Evolutionary conservation across 2,888 invertebrate genomes (phyloP).

Genomic region (Amphipyra berbera): DNA sequence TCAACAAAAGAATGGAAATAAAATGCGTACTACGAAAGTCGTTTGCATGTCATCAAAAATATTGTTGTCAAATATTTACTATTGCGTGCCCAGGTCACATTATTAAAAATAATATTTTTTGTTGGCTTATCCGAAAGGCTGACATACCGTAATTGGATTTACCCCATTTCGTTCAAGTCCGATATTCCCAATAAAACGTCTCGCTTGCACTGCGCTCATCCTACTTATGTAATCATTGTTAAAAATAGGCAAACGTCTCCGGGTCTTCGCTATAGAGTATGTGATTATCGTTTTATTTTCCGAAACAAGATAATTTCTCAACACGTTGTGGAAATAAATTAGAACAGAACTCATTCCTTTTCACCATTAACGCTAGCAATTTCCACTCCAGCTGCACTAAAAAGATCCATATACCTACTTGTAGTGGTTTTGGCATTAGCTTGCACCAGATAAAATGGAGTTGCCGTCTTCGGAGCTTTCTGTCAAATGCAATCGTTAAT

Average conservation of each 20-base stretch:
- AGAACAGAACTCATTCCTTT: slow-evolving; percentile 23
- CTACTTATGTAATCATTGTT: slow-evolving; percentile 42
- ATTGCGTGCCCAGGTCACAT: slow-evolving; percentile 46
- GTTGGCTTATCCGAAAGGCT: slow-evolving; percentile 55
- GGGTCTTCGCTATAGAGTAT: background rate
- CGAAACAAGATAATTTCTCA: slow-evolving; percentile 11
- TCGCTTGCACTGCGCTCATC: slow-evolving; percentile 43
- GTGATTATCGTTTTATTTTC: slow-evolving; percentile 12
- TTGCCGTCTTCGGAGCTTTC: slow-evolving; percentile 35
- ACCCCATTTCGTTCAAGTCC: slow-evolving; percentile 55
- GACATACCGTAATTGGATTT: slow-evolving; percentile 64
- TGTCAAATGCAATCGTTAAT: slow-evolving; percentile 61
- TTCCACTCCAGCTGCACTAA: slow-evolving; percentile 15
- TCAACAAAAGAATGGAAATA: background rate
- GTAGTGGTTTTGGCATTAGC: slow-evolving; percentile 25
- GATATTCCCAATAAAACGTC: slow-evolving; percentile 55
- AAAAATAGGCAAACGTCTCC: slow-evolving; percentile 27
- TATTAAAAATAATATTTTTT: slow-evolving; percentile 67
- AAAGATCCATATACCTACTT: slow-evolving; percentile 16
- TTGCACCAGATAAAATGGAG: slow-evolving; percentile 35
- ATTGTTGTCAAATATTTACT: slow-evolving; percentile 30
- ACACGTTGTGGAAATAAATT: slow-evolving; percentile 31
- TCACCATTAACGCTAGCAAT: slow-evolving; percentile 29
- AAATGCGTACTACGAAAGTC: slow-evolving; percentile 4
- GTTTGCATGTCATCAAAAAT: slow-evolving; percentile 25